Evolutionary conservation across 2,888 invertebrate species (phyloP), one percentile per base, ranked within the genome.

Genomic region (Margaritifera margaritifera): DNA sequence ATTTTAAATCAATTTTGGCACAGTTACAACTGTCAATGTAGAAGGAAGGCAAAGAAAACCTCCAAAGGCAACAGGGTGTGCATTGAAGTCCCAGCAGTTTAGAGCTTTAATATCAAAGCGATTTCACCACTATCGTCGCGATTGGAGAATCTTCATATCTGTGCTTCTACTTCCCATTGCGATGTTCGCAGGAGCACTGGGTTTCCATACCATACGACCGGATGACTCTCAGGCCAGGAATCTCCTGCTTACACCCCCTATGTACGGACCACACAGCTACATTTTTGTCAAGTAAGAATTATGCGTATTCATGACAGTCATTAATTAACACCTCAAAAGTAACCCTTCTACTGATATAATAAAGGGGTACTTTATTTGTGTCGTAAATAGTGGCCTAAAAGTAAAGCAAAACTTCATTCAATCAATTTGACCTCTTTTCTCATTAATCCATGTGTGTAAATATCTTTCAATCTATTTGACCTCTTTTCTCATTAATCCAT

Each of bases 181-280:
- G 4, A 86, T 90, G 67, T 85, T 90, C 31, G 80, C 87, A 11
- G 70, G 87, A 22, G 89, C 89, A 22, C 85, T 89, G 80, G 90
- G 86, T 0, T 84, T 90, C 68, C 84, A 88, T 25, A 64, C 80
- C 6, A 81, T 90, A 5, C 80, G 83, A 71, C 89, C 89, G 0
- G 68, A 75, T 3, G 71, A 75, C 53, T 72, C 71, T 1, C 75
- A 81, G 25, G 82, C 85, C 66, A 86, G 87, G 4, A 72, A 80
- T 58, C 79, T 89, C 6, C 71, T 86, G 20, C 74, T 90, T 25
- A 83, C 86, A 6, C 89, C 90, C 0, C 79, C 86, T 2, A 77
- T 90, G 57, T 88, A 90, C 76, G 88, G 87, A n/a, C 86, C 84
- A n/a, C 67, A 80, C 61, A 79, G 79, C 19, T 83, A 84, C 53